Evolutionary conservation across 1,140 invertebrate species (phyloP), one percentile per base, ranked within the genome.

Genomic region (Papilio machaon): DNA sequence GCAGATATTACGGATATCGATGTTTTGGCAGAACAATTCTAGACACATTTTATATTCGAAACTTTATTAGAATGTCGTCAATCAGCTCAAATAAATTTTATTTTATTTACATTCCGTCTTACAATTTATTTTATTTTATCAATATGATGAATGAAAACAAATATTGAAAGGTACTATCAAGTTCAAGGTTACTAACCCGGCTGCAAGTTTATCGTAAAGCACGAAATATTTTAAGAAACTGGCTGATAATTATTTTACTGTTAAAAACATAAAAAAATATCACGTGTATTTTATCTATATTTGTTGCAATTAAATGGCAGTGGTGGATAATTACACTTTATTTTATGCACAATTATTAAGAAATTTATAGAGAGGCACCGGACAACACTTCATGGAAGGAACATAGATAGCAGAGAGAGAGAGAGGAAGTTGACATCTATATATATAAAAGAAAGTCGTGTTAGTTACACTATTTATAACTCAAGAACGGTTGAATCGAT

Each of bases 221-320:
- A 23, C 19, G 5, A 70, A 70, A 38, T 70, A 70, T 70, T 70
- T 70, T 35, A 70, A 70, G 30, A 35, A 70, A 70, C 11, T 35
- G 10, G 11, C 23, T 35, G 30, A 70, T 38, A 35, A 70, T 17
- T 54, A 54, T 70, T 35, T 17, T 15, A 38, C 5, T 70, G 30
- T 35, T 13, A 15, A 7, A 38, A n/a, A 54, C 19, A 60, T 23
- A 70, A 70, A 38, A 70, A 70, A 38, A 35, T 67, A 67, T 70
- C 64, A 35, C 13, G 30, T 15, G 30, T 35, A 19, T n/a, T 58
- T 64, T 70, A 70, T 70, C 23, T 70, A 70, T 5, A 70, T 35
- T 15, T 1, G n/a, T n/a, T n/a, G n/a, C n/a, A n/a, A n/a, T n/a
- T n/a, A n/a, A n/a, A n/a, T n/a, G n/a, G n/a, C n/a, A n/a, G n/a